A percentile compares a stretch with the other conserved stretches of the same genome.
Conservation (phyloP, 2,113 vertebrate species). For the Apistogramma diplotaenia region DNA sequence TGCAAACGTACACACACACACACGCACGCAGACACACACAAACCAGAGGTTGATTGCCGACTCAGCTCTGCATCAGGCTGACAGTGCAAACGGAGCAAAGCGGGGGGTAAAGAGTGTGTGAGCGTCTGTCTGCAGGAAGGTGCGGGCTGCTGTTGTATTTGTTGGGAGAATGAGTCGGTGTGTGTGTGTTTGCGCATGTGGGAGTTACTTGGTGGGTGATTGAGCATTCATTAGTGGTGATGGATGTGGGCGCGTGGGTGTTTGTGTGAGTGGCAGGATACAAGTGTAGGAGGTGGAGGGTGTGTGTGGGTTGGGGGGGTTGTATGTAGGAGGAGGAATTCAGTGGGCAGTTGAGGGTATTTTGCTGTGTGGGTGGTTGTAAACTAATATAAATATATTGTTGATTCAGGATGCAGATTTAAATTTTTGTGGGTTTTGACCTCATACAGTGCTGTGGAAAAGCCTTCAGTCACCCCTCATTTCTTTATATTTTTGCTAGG, state of each 20-base stretch:
- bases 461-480: background rate
- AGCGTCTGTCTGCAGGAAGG: slow-evolving; percentile 19
- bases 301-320: slow-evolving; percentile 24
- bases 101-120: slow-evolving; percentile 52
- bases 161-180: slow-evolving; percentile 33
- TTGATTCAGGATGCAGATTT: background rate
- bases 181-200: slow-evolving; percentile 19
- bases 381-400: background rate
- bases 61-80: slow-evolving; percentile 58
- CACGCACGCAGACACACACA: background rate
- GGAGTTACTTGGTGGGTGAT: slow-evolving; percentile 48
- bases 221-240: slow-evolving; percentile 53
- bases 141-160: slow-evolving; percentile 28
- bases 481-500: background rate
- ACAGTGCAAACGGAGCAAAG: slow-evolving; percentile 54
- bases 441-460: background rate
- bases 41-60: slow-evolving; percentile 48
- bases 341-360: slow-evolving; percentile 38
- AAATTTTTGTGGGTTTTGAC: background rate
- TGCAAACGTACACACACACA: background rate
- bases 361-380: background rate
- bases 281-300: slow-evolving; percentile 33
- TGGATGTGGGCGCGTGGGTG: slow-evolving; percentile 46
- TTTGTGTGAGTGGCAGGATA: slow-evolving; percentile 35
- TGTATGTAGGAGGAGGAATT: slow-evolving; percentile 44